These are phyloP conservation scores for Streblospio benedicti DNA, from an alignment of 1,140 invertebrate species.

Conservation along the genomic window DNA sequence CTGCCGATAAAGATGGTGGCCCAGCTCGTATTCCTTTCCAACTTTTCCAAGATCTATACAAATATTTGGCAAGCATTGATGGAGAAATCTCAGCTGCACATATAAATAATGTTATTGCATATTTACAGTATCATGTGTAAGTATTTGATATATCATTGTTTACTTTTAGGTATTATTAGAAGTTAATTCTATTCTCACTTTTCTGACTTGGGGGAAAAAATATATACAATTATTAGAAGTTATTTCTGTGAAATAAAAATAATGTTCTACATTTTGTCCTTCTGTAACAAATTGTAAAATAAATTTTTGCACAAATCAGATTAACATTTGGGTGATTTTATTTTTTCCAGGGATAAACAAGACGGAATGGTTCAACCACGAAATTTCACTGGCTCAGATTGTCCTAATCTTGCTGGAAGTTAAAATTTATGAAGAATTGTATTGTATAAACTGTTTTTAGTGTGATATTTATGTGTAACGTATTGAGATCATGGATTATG, in stretches of 20 bases:
- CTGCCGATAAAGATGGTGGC: conserved; percentile 70
- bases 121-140: conserved; percentile 46
- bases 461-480: too few relatives aligned
- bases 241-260: background rate
- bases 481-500: too few relatives aligned
- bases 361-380: conserved; percentile 45
- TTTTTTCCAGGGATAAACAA: conserved; percentile 43
- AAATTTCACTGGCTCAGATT: conserved; percentile 43
- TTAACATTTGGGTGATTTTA: conserved; percentile 10
- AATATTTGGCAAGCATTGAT: conserved; percentile 61
- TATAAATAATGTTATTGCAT: conserved; percentile 38
- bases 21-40: conserved; percentile 61
- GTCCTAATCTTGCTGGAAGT: conserved; percentile 36
- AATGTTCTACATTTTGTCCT: background rate
- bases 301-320: background rate
- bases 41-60: conserved; percentile 60
- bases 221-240: background rate
- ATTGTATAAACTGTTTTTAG: too few relatives aligned
- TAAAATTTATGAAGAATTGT: conserved; percentile 12
- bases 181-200: background rate
- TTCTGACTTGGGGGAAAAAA: background rate
- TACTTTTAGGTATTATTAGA: background rate
- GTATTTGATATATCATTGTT: conserved; percentile 14
- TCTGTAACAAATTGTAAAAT: conserved; percentile 2
- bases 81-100: conserved; percentile 48